Evolutionary conservation across 2,113 vertebrate genomes (phyloP).

Genomic region (Megaleporinus macrocephalus): DNA sequence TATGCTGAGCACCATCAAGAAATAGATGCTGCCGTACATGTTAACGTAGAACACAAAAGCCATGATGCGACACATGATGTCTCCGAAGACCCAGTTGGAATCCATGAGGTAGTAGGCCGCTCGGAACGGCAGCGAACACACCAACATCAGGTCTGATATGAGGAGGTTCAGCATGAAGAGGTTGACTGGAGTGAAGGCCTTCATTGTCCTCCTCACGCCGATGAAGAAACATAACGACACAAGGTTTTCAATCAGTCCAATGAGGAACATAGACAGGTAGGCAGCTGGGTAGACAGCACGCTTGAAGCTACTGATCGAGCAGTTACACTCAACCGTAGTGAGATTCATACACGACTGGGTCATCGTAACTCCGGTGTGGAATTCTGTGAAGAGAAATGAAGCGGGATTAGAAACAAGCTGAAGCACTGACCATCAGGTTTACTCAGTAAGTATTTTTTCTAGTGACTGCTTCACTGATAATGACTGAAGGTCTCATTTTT

Average conservation of each 20-base stretch:
- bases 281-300: conserved; percentile 68
- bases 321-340: conserved; percentile 43
- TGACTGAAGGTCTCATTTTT: no score
- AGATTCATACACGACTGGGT: background rate
- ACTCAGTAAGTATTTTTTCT: no score
- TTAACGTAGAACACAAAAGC: conserved; percentile 79
- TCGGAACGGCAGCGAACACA: conserved; percentile 76
- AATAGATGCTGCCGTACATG: conserved; percentile 85
- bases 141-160: conserved; percentile 78
- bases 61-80: conserved; percentile 73
- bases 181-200: conserved; percentile 63
- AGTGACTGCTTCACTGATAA: no score
- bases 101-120: conserved; percentile 73
- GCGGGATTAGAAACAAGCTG: background rate
- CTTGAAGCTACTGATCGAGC: conserved; percentile 70
- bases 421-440: no score
- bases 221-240: conserved; percentile 77
- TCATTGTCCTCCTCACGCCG: conserved; percentile 58
- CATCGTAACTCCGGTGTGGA: conserved; percentile 7
- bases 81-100: conserved; percentile 75
- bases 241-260: conserved; percentile 71
- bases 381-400: background rate
- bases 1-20: conserved; percentile 75
- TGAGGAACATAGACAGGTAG: conserved; percentile 72
- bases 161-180: conserved; percentile 82